Percentiles rank a stretch among this genome's conserved stretches.
Conservation (phyloP, 2,888 invertebrate species). For the Malthinus flaveolus region DNA sequence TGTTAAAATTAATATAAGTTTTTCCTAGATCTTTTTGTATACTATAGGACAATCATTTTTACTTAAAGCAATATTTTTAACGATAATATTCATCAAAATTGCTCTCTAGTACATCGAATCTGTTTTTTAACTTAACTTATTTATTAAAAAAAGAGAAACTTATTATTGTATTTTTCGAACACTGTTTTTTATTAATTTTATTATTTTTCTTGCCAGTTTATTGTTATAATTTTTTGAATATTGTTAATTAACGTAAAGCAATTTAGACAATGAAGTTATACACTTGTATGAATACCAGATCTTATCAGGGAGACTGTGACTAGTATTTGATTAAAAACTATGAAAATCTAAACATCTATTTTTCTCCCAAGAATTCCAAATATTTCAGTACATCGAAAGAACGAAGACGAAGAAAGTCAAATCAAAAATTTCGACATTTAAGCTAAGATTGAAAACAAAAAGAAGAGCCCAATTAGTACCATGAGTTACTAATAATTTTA, state of each 20-base stretch:
- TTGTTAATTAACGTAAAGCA: conserved; percentile 19
- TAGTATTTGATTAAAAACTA: conserved; percentile 8
- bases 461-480: too few relatives aligned
- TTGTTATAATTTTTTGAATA: conserved; percentile 6
- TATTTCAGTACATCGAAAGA: too few relatives aligned
- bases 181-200: conserved; percentile 1
- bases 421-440: too few relatives aligned
- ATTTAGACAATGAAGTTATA: conserved; percentile 21
- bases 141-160: background rate
- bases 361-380: too few relatives aligned
- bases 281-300: conserved; percentile 18
- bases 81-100: conserved; percentile 1
- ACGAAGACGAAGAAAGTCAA: too few relatives aligned
- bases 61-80: conserved; percentile 6
- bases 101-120: conserved; percentile 10
- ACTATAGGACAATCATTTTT: conserved; percentile 13
- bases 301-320: conserved; percentile 25
- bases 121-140: conserved; percentile 10
- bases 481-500: too few relatives aligned
- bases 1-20: too few relatives aligned
- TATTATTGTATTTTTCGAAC: background rate
- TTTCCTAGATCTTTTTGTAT: too few relatives aligned
- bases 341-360: background rate
- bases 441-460: too few relatives aligned
- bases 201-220: conserved; percentile 5